Evolutionary conservation across 2,113 vertebrate species (phyloP).

Genomic region (Pao palembangensis): DNA sequence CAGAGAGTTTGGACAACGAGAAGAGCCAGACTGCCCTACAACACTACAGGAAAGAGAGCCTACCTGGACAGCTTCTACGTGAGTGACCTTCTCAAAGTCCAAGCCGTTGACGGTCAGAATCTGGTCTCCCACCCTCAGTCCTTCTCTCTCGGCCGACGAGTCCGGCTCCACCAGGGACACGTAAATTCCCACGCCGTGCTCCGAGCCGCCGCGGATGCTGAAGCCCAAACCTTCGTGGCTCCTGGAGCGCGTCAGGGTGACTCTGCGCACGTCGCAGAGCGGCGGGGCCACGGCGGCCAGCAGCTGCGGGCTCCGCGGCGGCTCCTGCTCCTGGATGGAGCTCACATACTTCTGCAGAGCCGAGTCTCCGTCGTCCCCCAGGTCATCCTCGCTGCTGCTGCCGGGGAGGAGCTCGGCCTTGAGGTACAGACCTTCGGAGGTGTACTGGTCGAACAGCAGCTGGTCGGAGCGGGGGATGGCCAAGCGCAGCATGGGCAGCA

Average conservation of each 20-base stretch:
- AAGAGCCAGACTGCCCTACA: too few species aligned
- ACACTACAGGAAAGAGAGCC: slow-evolving; percentile 16
- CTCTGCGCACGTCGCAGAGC: slow-evolving; percentile 76
- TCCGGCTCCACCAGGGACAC: slow-evolving; percentile 91
- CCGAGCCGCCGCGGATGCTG: slow-evolving; percentile 91
- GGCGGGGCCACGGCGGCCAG: slow-evolving; percentile 17
- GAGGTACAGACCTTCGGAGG: slow-evolving; percentile 86
- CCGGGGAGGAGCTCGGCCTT: slow-evolving; percentile 63
- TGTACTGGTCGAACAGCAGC: slow-evolving; percentile 93
- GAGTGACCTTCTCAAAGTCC: slow-evolving; percentile 82
- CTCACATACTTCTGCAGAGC: slow-evolving; percentile 42
- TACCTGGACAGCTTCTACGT: slow-evolving; percentile 92
- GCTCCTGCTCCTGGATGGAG: slow-evolving; percentile 20
- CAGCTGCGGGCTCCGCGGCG: slow-evolving; percentile 29
- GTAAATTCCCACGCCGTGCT: slow-evolving; percentile 92
- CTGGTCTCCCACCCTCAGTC: slow-evolving; percentile 88
- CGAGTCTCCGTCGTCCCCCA: slow-evolving; percentile 21
- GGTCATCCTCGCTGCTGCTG: slow-evolving; percentile 32
- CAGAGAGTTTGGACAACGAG: too few species aligned
- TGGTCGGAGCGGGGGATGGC: slow-evolving; percentile 92
- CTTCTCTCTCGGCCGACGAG: slow-evolving; percentile 87
- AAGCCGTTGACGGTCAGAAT: slow-evolving; percentile 87
- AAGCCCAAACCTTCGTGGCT: slow-evolving; percentile 90
- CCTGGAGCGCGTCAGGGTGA: slow-evolving; percentile 82
- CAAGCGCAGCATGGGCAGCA: slow-evolving; percentile 88